Base-by-base conservation (phyloP, 2,888 invertebrate genomes). In the Ceriagrion tenellum region DNA sequence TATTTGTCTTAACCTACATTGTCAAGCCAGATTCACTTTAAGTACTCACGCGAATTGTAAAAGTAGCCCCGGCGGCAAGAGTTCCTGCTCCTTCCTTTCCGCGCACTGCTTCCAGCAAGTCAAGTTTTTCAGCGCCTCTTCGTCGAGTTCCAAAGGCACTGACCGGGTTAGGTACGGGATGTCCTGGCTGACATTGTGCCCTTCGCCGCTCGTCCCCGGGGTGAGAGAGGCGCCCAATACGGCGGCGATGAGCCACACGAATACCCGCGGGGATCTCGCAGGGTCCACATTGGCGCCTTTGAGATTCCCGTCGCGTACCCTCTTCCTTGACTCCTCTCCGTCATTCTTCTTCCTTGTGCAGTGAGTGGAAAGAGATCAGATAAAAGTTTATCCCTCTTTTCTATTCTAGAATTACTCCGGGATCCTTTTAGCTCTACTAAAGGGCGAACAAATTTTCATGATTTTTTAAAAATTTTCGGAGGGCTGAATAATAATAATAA, bases 281-380 rank as follows among this genome's bases (percentile, higher is more conserved):
- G 30, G 69, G 81, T 16, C 81, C 30, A 35, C 26, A 26, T 16
- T 13, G 81, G 81, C 81, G 81, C 81, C 26, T 23, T 23, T 16
- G 35, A 18, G 35, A 35, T 81, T 81, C 81, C 13, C 35, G 30
- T 3, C 81, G 12, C 35, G 35, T 10, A 6, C 35, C 16, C 1
- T 35, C 13, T 18, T 81, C 81, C 26, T 0, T 26, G 30, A 16
- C 35, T 81, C 26, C 10, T 13, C 26, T 35, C 35, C 35, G 35
- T 81, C 81, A 81, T 81, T 81, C 81, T 81, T 81, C 81, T 81
- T 81, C 81, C 81, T 81, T 81, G 35, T 81, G 35, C 35, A 81
- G 35, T 16, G 35, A 81, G 2, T 3, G 26, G 13, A 81, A 81
- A 18, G 81, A 81, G 16, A 81, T 81, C 16, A 81, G 59, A 59